phyloP scores from a whole-genome alignment of 2,888 invertebrate genomes.

The Baccha elongata region DNA sequence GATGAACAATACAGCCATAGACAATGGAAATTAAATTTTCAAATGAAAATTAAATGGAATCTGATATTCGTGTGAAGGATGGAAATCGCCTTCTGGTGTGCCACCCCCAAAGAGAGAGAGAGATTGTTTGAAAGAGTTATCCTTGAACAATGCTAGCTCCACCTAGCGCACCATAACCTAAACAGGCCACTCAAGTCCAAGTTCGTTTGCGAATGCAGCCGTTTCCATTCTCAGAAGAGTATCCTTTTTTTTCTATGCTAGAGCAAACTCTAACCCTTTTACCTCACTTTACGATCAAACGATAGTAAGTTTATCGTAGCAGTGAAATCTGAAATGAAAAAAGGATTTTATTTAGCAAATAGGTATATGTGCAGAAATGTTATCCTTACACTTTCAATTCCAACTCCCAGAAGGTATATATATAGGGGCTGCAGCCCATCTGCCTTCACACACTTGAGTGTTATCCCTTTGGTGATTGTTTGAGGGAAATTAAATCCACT shows the following conservation, averaged over 20 bases:
- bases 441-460: conserved; percentile 11
- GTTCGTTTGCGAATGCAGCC: conserved; percentile 50
- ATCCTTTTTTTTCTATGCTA: conserved; percentile 11
- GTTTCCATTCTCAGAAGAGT: conserved; percentile 43
- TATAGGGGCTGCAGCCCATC: neutral
- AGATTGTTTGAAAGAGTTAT: conserved; percentile 19
- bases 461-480: conserved; percentile 49
- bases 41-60: conserved; percentile 69
- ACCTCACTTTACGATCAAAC: neutral
- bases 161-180: neutral
- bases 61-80: conserved; percentile 67
- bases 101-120: neutral
- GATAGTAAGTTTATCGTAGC: conserved; percentile 26
- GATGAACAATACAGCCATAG: conserved; percentile 69
- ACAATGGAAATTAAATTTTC: conserved; percentile 79
- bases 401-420: too few species aligned
- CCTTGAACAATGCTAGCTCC: conserved; percentile 1
- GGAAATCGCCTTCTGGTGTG: conserved; percentile 4
- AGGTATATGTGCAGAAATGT: conserved; percentile 7
- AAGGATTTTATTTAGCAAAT: conserved; percentile 45
- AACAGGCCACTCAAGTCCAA: conserved; percentile 41
- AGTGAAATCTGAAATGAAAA: conserved; percentile 31
- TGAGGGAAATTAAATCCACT: conserved; percentile 63
- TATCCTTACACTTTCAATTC: conserved; percentile 9
- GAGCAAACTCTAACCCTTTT: neutral